These are phyloP conservation scores for Xyrauchen texanus DNA, from an alignment of 2,113 vertebrate species.

Conservation along the genomic window DNA sequence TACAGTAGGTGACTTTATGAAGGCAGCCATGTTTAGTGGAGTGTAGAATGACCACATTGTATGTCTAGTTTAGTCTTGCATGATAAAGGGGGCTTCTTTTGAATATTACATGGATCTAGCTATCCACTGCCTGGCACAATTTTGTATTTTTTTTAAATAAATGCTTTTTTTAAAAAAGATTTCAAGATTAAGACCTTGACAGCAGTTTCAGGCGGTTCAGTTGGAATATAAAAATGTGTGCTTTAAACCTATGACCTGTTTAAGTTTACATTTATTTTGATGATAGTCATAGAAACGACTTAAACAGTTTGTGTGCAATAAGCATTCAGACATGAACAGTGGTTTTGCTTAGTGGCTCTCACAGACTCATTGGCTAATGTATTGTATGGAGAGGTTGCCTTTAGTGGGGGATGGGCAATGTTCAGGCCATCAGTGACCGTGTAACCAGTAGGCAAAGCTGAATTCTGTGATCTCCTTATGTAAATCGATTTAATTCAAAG, in stretches of 20 bases:
- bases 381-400: conserved; percentile 36
- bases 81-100: background rate
- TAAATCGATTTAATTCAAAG: conserved; percentile 16
- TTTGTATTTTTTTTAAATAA: too few species aligned
- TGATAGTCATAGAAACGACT: background rate
- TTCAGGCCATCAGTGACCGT: conserved; percentile 9
- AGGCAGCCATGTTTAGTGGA: background rate
- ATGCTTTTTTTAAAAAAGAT: too few species aligned
- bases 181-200: background rate
- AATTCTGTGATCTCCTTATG: conserved; percentile 23
- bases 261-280: background rate
- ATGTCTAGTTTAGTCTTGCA: background rate
- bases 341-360: conserved; percentile 13
- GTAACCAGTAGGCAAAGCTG: background rate
- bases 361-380: conserved; percentile 24
- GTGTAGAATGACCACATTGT: background rate
- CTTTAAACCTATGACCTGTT: background rate
- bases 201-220: background rate
- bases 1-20: background rate
- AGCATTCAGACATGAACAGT: conserved; percentile 16
- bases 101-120: background rate
- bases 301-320: background rate
- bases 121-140: too few species aligned
- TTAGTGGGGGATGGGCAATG: conserved; percentile 46
- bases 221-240: background rate